Base-by-base conservation (phyloP, 2,888 invertebrate genomes). In the Volucella zonaria region DNA sequence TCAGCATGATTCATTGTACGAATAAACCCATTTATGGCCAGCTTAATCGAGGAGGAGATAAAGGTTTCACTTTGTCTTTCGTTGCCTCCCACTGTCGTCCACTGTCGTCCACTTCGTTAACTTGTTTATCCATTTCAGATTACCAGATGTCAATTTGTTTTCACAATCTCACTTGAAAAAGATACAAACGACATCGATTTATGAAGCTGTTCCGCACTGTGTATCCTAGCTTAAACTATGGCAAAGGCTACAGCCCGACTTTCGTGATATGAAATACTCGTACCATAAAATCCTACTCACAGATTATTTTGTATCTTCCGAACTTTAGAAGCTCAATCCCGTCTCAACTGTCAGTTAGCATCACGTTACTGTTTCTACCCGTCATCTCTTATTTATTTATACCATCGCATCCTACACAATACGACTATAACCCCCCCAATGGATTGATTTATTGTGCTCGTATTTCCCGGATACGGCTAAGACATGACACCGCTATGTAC, bases 361-460 rank as follows among this genome's bases (percentile, higher is more conserved):
- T 66, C 56, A 58, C 42, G 42, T 52, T 67, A 14, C 42, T 14
- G 52, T 47, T 47, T 31, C 31, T 47, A 11, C 40, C 40, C 52
- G 54, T 62, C 59, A 76, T 64, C 11, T 68, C 42, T 62, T 70
- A 76, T 68, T 70, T 70, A 76, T 68, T 76, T 68, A 68, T 68
- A 42, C 23, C 54, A 51, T 45, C 66, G 31, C 54, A 51, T 45
- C 66, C 15, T 12, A 49, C 51, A 14, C 51, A 76, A 52, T 67
- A 67, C 45, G 49, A 52, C 31, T 52, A 11, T 54, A 10, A 10
- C 3, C 14, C 49, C 1, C 49, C 14, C 49, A 49, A 3, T 8
- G 18, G 15, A 52, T 66, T 66, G 51, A 66, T 66, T 66, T 66
- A 66, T 66, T 38, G 4, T 15, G 6, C 38, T 23, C 23, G 23